Conservation (phyloP, 1,140 invertebrate genomes). For the Anastrepha obliqua region DNA sequence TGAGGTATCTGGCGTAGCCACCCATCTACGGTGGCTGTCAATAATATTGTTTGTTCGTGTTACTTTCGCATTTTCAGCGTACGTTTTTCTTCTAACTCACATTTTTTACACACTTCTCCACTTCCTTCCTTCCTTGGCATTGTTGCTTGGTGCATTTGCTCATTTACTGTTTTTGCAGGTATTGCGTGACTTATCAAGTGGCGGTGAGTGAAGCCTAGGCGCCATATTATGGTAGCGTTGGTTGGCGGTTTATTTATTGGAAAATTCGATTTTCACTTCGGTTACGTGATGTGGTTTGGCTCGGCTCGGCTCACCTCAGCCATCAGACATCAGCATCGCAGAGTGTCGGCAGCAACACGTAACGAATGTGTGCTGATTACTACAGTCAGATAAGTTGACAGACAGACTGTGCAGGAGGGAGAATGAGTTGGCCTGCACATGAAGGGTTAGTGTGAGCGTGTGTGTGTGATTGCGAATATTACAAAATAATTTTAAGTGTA, state of each 20-base stretch:
- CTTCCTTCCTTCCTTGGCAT: not conserved
- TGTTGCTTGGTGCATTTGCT: not conserved
- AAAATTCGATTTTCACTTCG: slow-evolving; percentile 24
- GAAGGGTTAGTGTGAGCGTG: not conserved
- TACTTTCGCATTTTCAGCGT: slow-evolving; percentile 7
- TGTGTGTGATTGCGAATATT: not conserved
- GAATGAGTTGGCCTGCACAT: not conserved
- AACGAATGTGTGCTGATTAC: not conserved
- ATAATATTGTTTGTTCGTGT: not conserved
- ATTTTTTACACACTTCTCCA: not conserved
- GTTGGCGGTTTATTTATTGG: slow-evolving; percentile 30
- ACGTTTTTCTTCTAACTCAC: not conserved
- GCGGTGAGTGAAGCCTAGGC: not conserved
- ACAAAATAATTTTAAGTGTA: not conserved
- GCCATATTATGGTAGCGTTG: not conserved
- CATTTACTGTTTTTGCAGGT: not conserved
- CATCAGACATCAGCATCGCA: not conserved
- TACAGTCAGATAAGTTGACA: slow-evolving; percentile 1
- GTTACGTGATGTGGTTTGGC: not conserved
- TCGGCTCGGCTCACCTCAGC: not conserved
- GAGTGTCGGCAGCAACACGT: not conserved
- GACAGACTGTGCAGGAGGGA: not conserved
- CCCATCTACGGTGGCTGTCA: slow-evolving; percentile 11
- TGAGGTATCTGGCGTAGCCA: not conserved
- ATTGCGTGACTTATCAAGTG: not conserved